These are phyloP conservation scores for Drosophila merina DNA, from an alignment of 2,888 invertebrate species.

Conservation along the genomic window DNA sequence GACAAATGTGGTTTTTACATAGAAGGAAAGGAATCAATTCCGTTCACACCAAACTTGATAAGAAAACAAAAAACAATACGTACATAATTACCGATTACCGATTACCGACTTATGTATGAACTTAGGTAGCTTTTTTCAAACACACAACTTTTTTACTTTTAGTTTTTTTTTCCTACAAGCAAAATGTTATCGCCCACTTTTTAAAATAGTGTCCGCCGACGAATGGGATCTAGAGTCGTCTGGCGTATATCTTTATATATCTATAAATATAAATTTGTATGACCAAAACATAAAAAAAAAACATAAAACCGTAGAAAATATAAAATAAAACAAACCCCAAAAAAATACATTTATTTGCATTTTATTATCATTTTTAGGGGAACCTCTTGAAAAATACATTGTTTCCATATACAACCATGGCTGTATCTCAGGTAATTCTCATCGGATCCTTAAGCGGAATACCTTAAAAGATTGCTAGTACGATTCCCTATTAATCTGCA, in stretches of 20 bases:
- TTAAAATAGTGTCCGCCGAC: background rate
- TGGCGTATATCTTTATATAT: constrained; percentile 13
- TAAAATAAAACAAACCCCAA: constrained; percentile 10
- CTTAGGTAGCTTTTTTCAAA: background rate
- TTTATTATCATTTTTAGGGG: background rate
- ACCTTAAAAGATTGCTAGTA: too few relatives aligned
- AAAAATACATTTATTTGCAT: background rate
- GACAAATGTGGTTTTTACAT: background rate
- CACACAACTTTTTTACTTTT: constrained; percentile 1
- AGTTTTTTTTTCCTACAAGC: background rate
- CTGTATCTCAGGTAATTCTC: background rate
- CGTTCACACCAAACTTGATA: background rate
- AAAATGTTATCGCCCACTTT: constrained; percentile 10
- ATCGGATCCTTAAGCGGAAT: background rate
- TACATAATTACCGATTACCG: constrained; percentile 1
- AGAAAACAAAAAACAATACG: background rate
- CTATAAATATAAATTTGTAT: constrained; percentile 22
- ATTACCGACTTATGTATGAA: background rate
- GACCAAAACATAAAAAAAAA: constrained; percentile 16
- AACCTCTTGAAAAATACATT: background rate
- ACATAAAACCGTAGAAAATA: constrained; percentile 10
- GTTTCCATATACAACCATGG: too few relatives aligned
- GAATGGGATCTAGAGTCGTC: background rate
- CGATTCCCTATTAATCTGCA: too few relatives aligned
- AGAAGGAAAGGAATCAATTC: too few relatives aligned